phyloP scores from a whole-genome alignment of 2,888 invertebrate species.

The Acronicta leporina region DNA sequence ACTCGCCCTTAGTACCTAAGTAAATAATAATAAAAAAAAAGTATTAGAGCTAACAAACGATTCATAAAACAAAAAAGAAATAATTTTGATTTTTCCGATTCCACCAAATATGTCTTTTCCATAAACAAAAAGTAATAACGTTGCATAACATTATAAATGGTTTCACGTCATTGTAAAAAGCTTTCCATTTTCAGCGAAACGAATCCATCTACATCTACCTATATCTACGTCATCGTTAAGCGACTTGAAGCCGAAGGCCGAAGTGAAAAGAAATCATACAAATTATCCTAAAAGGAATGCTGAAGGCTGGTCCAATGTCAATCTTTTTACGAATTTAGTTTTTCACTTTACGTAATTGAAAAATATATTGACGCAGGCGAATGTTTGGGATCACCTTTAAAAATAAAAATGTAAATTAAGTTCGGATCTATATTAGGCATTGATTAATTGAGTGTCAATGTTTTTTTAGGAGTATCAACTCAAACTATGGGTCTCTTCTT shows the following conservation, averaged over 20 bases:
- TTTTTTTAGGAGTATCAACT: not conserved
- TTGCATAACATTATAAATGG: slow-evolving; percentile 57
- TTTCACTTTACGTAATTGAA: slow-evolving; percentile 50
- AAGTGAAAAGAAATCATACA: slow-evolving; percentile 67
- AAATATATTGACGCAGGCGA: slow-evolving; percentile 39
- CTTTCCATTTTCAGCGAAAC: slow-evolving; percentile 55
- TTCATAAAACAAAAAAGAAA: too few relatives aligned
- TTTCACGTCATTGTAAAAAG: slow-evolving; percentile 62
- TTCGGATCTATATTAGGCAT: slow-evolving; percentile 3
- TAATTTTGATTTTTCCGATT: not conserved
- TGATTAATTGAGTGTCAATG: slow-evolving; percentile 10
- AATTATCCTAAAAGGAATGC: slow-evolving; percentile 71
- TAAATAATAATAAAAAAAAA: too few relatives aligned
- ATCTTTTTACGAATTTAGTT: slow-evolving; percentile 62
- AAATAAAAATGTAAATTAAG: slow-evolving; percentile 43
- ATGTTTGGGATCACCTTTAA: slow-evolving; percentile 37
- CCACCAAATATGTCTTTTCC: slow-evolving; percentile 5
- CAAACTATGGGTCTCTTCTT: too few relatives aligned
- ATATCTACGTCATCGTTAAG: slow-evolving; percentile 44
- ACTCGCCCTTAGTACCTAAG: too few relatives aligned
- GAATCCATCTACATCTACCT: slow-evolving; percentile 57
- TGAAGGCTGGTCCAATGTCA: slow-evolving; percentile 58
- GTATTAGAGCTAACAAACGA: too few relatives aligned
- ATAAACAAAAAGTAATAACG: slow-evolving; percentile 14
- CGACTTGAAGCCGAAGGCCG: slow-evolving; percentile 46